Evolutionary conservation across 2,113 vertebrate species (phyloP).

Genomic region (Cnemophilus loriae): DNA sequence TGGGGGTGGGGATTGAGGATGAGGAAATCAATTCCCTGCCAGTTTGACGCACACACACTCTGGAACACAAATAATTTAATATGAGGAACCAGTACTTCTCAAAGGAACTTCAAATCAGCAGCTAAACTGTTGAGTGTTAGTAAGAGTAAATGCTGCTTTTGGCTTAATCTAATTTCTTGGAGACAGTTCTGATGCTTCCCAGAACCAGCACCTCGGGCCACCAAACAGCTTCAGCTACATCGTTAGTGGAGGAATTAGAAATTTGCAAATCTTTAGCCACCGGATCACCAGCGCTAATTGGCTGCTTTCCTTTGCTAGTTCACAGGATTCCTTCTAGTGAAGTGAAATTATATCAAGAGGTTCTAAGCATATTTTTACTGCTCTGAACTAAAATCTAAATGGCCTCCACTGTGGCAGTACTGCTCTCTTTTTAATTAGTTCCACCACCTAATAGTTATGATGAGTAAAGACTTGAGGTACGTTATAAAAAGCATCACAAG

Average conservation of each 20-base stretch:
- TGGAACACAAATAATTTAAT: neutral
- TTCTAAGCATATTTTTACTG: neutral
- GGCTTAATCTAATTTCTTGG: neutral
- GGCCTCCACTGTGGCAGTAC: neutral
- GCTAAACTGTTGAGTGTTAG: neutral
- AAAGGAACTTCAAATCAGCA: neutral
- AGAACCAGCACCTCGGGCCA: neutral
- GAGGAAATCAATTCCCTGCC: neutral
- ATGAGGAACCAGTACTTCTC: neutral
- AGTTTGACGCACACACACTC: neutral
- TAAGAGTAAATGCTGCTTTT: neutral
- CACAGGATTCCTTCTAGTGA: neutral
- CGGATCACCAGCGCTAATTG: neutral
- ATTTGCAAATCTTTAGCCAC: conserved; percentile 14
- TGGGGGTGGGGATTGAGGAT: neutral
- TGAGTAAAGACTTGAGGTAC: neutral
- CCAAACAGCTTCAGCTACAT: neutral
- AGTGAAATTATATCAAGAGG: neutral
- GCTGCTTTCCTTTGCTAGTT: neutral
- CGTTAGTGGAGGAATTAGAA: conserved; percentile 22
- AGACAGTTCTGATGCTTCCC: neutral
- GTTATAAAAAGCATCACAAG: neutral
- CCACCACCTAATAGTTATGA: neutral
- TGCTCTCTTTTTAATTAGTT: neutral
- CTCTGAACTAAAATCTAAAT: neutral